Base-by-base conservation (phyloP, 2,888 invertebrate species). In the Drosophila melanosoma region DNA sequence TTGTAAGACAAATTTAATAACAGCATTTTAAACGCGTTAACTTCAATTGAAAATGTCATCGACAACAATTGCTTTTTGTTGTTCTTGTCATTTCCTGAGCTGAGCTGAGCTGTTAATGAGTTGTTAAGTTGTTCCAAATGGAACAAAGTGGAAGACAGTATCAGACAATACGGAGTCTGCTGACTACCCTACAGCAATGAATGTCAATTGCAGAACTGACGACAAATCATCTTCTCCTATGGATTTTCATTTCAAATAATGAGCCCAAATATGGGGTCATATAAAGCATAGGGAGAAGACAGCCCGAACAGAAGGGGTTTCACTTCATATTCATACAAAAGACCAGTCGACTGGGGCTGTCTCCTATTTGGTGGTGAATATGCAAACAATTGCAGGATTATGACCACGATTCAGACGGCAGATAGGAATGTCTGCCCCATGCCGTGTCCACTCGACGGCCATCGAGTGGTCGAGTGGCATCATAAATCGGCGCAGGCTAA, bases 401-500 rank as follows among this genome's bases (percentile, higher is more conserved):
- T 69, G 36, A 35, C 60, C 60, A 76, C 36, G 54, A 45, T 45
- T 63, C 63, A 29, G 54, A 35, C 42, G 38, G 38, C 26, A 38
- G 45, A 15, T 8, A 23, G 56, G 38, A 11, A 36, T 38, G 36
- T 36, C 12, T 26, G 26, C 12, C 35, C 23, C 42, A n/a, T 20
- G 23, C 61, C 12, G 20, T 32, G 40, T 42, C 49, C 49, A 29
- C 66, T 76, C 58, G 33, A 62, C 59, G 61, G 49, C 57, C 58
- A 65, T 80, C 60, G 61, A 69, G 38, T 48, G 63, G 54, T 70
- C 82, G 65, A 84, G 71, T 67, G 76, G 68, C 76, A 49, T 73
- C 84, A 84, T 89, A 89, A 89, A 82, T 89, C 79, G 74, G 61
- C 64, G 66, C 60, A 35, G 70, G 69, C 89, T 89, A 84, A 84